Evolutionary conservation across 2,888 invertebrate species (phyloP), one percentile per base, ranked within the genome.

Genomic region (Mantis religiosa): DNA sequence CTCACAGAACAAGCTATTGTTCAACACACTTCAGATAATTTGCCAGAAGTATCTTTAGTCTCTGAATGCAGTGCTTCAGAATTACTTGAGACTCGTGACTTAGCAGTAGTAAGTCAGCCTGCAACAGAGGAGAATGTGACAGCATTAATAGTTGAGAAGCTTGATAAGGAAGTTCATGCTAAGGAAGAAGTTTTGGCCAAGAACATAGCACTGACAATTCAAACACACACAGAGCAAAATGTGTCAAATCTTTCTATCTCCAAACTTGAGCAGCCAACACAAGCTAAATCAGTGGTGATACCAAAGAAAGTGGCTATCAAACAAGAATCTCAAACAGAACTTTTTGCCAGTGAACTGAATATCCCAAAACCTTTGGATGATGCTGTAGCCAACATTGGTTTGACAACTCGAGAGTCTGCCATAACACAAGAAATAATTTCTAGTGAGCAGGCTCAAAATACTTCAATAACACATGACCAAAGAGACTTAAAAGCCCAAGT

Each of bases 101-200:
- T 87, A 54, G 83, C 90, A 71, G 54, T 90, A 6, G 88, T 88
- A 54, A 86, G 90, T 82, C 87, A 90, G 85, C 88, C 34, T 71
- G 15, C 88, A 20, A 84, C 83, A 4, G 82, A 89, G 27, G 89
- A 90, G 86, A 30, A 27, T n/a, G 85, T 81, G 27, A 41, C 81
- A 12, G 84, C 88, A 20, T 28, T 90, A 14, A n/a, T 41, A 12
- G 54, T 41, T n/a, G 15, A 82, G 27, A 89, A 89, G 27, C 82
- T 71, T n/a, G 89, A 87, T 27, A 34, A 84, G 30, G 88, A 88
- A 84, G 82, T 85, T 54, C 54, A 82, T 30, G 90, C 90, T n/a
- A 81, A 27, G 12, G 81, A 85, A 83, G 90, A 90, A 20, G 87
- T 90, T 54, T 89, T 90, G 47, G 84, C 90, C 9, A 88, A 81